Percentiles rank a stretch among this genome's conserved stretches.
Conservation (phyloP, 2,888 invertebrate genomes). For the Rhagophthalmus giganteus region DNA sequence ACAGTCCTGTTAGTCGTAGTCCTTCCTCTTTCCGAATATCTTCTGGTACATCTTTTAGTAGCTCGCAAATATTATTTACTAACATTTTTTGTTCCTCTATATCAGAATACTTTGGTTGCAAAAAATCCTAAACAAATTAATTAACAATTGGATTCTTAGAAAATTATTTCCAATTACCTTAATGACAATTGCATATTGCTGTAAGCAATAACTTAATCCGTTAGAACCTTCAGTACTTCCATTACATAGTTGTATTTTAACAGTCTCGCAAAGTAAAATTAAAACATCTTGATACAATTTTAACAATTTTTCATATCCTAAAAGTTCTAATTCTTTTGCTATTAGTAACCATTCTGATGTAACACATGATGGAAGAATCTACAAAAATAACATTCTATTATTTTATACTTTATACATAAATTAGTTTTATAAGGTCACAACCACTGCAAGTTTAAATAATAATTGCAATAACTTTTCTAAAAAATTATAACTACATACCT, state of each 20-base stretch:
- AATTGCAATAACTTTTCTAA: too few relatives aligned
- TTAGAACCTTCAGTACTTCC: constrained; percentile 26
- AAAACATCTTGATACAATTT: constrained; percentile 43
- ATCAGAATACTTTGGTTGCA: constrained; percentile 22
- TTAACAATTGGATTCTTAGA: not conserved
- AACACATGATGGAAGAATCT: constrained; percentile 46
- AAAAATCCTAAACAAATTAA: constrained; percentile 22
- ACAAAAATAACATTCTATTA: constrained; percentile 6
- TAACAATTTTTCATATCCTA: constrained; percentile 36
- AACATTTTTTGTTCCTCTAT: constrained; percentile 38
- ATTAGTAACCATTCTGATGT: constrained; percentile 46
- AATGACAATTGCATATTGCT: constrained; percentile 42
- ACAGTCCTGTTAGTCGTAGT: constrained; percentile 41
- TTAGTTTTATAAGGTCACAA: too few relatives aligned
- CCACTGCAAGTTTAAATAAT: too few relatives aligned
- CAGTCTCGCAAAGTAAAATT: constrained; percentile 45
- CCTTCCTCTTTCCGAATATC: constrained; percentile 44
- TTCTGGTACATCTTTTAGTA: constrained; percentile 44
- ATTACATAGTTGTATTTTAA: constrained; percentile 43
- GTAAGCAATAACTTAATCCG: constrained; percentile 44
- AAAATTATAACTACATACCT: too few relatives aligned
- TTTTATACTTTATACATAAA: too few relatives aligned
- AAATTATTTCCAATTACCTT: constrained; percentile 38
- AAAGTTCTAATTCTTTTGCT: constrained; percentile 37
- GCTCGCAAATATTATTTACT: constrained; percentile 41